These are phyloP conservation scores for Epinephelus awoara DNA, from an alignment of 2,797 vertebrate genomes.

Conservation along the genomic window DNA sequence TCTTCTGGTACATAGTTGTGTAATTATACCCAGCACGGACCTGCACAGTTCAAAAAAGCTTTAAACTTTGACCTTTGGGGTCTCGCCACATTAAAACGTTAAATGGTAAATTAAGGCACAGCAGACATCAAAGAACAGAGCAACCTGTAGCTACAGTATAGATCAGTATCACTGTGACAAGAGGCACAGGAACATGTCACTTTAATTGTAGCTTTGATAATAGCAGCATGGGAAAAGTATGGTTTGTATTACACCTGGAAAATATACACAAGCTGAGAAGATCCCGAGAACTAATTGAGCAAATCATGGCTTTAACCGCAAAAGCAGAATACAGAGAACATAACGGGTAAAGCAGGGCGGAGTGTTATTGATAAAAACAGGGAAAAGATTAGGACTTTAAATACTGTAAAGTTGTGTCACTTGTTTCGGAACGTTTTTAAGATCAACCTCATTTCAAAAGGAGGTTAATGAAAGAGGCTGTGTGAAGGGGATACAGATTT, in stretches of 20 bases:
- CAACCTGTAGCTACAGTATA: constrained; percentile 19
- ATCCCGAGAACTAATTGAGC: background rate
- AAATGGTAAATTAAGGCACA: constrained; percentile 30
- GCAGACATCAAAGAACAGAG: constrained; percentile 49
- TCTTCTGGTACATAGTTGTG: constrained; percentile 47
- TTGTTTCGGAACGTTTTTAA: background rate
- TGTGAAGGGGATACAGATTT: constrained; percentile 20
- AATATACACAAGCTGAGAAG: background rate
- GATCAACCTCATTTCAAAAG: background rate
- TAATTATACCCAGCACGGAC: constrained; percentile 61
- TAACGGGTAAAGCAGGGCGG: background rate
- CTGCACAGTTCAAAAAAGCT: constrained; percentile 15
- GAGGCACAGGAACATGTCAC: background rate
- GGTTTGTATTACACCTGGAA: background rate
- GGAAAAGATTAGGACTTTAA: background rate
- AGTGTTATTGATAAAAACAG: background rate
- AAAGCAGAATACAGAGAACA: background rate
- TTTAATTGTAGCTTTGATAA: constrained; percentile 17
- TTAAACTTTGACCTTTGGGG: constrained; percentile 55
- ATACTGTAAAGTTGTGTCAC: background rate
- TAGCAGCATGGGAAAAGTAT: background rate
- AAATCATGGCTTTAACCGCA: background rate
- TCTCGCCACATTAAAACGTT: constrained; percentile 43
- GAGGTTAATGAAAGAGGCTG: constrained; percentile 23
- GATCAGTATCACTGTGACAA: constrained; percentile 26